Base-by-base conservation (phyloP, 2,888 invertebrate species). In the Tachina fera region DNA sequence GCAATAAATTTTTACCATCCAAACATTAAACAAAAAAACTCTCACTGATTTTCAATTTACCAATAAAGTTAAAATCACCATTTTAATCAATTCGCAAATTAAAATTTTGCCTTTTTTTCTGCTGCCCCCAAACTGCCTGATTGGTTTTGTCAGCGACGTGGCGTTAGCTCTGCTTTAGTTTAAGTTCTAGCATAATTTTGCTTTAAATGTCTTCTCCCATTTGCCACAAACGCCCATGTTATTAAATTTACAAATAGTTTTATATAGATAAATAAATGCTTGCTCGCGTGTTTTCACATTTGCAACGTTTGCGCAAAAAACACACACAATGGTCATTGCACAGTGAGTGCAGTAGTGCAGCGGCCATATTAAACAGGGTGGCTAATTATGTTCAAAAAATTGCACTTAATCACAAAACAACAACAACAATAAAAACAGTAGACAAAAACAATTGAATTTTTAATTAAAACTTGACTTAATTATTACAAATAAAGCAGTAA, bases 51-150 rank as follows among this genome's bases (percentile, higher is more conserved):
- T 91, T 91, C 91, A 91, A 91, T 91, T 91, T 91, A 89, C 90
- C 91, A 91, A 91, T 91, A 91, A 91, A 91, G 90, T 91, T 91
- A 88, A 91, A 91, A 91, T 91, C 90, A 90, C 90, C 88, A 89
- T 91, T 91, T 91, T 91, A 91, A 91, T 91, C 91, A 91, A 91
- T 91, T 90, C 90, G 88, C 90, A 88, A 89, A 88, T 88, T 87
- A 87, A 89, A 88, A 87, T 87, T 80, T 86, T 77, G 76, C 77
- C 10, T 14, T 14, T 39, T 9, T 60, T 14, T 74, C 77, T 81
- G 60, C 72, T 58, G 63, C 63, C 31, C 70, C 43, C 49, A 8
- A 5, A 31, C 31, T 6, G 0, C 2, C 31, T 31, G 31, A 31
- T 6, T 31, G 31, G 31, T 31, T 31, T 31, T 2, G 39, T n/a